Evolutionary conservation across 2,888 invertebrate species (phyloP).

Genomic region (Cheilosia urbana): DNA sequence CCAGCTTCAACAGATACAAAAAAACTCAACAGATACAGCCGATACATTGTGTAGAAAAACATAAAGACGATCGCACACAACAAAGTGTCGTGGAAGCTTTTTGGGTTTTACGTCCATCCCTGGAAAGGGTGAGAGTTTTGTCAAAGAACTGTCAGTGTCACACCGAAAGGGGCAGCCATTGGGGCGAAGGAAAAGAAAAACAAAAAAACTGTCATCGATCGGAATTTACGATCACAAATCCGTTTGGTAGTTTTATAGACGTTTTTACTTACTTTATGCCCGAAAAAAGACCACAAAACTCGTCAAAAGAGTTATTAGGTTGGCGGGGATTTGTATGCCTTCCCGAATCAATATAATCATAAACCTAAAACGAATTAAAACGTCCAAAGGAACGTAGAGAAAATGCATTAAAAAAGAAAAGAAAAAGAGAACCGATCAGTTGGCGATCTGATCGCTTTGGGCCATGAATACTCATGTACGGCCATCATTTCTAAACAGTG

Average conservation of each 20-base stretch:
- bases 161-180: background rate
- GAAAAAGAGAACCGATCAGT: constrained; percentile 10
- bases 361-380: constrained; percentile 60
- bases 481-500: constrained; percentile 29
- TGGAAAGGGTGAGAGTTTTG: constrained; percentile 29
- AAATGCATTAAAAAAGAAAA: constrained; percentile 20
- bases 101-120: constrained; percentile 17
- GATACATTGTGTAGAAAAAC: constrained; percentile 61
- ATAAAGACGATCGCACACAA: background rate
- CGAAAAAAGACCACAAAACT: background rate
- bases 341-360: constrained; percentile 36
- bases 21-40: constrained; percentile 28
- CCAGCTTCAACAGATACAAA: no score
- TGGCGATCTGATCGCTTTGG: constrained; percentile 24
- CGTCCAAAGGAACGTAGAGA: constrained; percentile 6
- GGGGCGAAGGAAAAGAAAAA: constrained; percentile 2
- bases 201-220: constrained; percentile 61
- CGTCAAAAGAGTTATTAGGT: constrained; percentile 43
- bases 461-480: background rate
- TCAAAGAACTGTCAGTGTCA: constrained; percentile 31
- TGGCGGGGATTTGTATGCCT: constrained; percentile 5
- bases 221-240: constrained; percentile 67
- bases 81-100: constrained; percentile 43
- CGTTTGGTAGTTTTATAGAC: constrained; percentile 59
- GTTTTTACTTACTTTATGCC: constrained; percentile 38